Base-by-base conservation (phyloP, 1,140 invertebrate species). In the Drosophila tsacasi region DNA sequence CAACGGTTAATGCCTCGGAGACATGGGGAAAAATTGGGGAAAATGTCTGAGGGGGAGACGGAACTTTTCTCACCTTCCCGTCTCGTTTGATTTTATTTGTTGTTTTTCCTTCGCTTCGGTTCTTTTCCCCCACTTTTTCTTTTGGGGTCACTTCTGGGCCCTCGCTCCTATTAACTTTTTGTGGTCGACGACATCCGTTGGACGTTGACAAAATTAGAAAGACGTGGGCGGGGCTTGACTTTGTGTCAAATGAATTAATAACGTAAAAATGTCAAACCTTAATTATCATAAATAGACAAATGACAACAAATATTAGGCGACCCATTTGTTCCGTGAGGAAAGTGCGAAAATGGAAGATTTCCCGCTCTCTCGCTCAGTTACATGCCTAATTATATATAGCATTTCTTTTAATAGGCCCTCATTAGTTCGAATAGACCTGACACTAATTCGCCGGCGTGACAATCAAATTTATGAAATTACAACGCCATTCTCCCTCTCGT, bases 231-330 rank as follows among this genome's bases (percentile, higher is more conserved):
- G 59, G 19, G 42, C 37, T 49, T 44, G 65, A 63, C 64, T 72
- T 75, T 57, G 60, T 71, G 79, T 85, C 85, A 89, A 89, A 90
- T 76, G 83, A 89, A 89, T 89, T 90, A 90, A 89, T 89, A 89
- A 85, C 85, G 84, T 89, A 79, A 89, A 89, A 84, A 82, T 79
- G 85, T 89, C 85, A 89, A 81, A 67, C 71, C 85, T 89, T 89
- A 89, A 89, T 89, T 89, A 89, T 76, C 81, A 89, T 89, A 89
- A 89, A 89, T 85, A 91, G 85, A 68, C 71, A 65, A 90, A 89
- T 65, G 84, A 89, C 84, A 89, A 89, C 85, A 89, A 89, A 90
- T 90, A 89, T 89, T 90, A 89, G 75, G 66, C 69, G 85, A 68
- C 52, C 69, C 85, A 75, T 89, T 89, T 90, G 81, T 61, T 35